Conservation (phyloP, 2,888 invertebrate species). For the Onchidella celtica region DNA sequence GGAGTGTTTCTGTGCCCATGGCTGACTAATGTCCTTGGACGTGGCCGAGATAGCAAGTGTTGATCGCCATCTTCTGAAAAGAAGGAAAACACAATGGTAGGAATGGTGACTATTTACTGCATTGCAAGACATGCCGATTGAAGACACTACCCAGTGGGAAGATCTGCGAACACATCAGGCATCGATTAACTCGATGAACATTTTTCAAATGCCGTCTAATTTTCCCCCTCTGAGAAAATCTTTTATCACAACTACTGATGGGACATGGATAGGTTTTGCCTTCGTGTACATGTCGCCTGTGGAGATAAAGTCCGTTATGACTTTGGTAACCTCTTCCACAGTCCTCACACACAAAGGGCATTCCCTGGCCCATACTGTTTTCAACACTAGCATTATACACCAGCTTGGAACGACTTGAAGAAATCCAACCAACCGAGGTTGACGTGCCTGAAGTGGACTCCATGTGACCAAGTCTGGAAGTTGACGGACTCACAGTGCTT, state of each 20-base stretch:
- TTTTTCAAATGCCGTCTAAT: conserved; percentile 38
- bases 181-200: conserved; percentile 31
- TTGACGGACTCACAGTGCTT: not conserved
- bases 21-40: too few species aligned
- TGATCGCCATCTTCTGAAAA: too few species aligned
- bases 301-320: conserved; percentile 36
- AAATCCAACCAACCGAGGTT: too few species aligned
- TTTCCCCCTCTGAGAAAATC: conserved; percentile 36
- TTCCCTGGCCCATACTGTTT: not conserved
- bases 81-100: too few species aligned
- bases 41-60: not conserved
- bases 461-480: not conserved
- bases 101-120: conserved; percentile 18
- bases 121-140: conserved; percentile 36
- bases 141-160: conserved; percentile 27
- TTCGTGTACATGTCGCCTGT: conserved; percentile 35
- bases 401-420: too few species aligned
- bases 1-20: too few species aligned
- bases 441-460: too few species aligned
- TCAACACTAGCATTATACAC: not conserved
- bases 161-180: conserved; percentile 24
- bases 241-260: conserved; percentile 33
- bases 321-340: conserved; percentile 43
- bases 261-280: conserved; percentile 39
- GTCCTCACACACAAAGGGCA: conserved; percentile 34